Percentiles rank a stretch among this genome's conserved stretches.
Evolutionary conservation across 2,113 vertebrate species (phyloP).

Genomic region (Fregata magnificens): DNA sequence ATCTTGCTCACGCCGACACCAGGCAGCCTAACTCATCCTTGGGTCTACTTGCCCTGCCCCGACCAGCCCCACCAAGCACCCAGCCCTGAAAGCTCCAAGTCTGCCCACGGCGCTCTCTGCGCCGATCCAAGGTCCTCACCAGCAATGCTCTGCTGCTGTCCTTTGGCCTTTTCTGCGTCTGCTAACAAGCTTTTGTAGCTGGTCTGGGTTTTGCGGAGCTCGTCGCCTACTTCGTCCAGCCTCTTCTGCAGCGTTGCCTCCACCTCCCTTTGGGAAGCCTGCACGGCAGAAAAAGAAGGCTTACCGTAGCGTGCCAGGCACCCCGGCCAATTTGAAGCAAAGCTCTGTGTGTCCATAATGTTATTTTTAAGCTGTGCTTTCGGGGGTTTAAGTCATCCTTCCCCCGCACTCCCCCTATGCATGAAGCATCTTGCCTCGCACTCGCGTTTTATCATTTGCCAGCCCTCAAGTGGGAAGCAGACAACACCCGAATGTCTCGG

Average conservation of each 20-base stretch:
- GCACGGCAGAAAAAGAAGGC: not conserved
- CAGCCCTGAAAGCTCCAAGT: not conserved
- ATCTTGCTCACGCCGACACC: not conserved
- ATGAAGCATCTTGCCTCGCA: accelerated
- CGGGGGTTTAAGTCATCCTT: not conserved
- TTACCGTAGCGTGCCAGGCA: not conserved
- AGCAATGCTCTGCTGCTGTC: conserved; percentile 77
- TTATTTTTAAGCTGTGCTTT: not conserved
- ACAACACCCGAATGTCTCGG: not conserved
- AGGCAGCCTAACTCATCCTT: not conserved
- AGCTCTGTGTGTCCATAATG: not conserved
- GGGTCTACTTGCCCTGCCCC: not conserved
- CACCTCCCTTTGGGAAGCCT: conserved; percentile 80
- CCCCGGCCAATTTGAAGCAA: not conserved
- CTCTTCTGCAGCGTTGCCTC: conserved; percentile 84
- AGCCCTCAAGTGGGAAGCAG: not conserved
- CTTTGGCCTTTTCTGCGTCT: conserved; percentile 79
- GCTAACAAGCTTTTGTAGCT: conserved; percentile 79
- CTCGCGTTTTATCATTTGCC: not conserved
- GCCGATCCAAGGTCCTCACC: conserved; percentile 63
- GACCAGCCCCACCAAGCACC: not conserved
- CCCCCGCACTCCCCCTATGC: accelerated
- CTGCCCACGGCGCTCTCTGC: not conserved
- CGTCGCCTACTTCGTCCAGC: conserved; percentile 86
- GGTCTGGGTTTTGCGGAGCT: conserved; percentile 83